These are phyloP conservation scores for Cotesia congregata DNA, from an alignment of 2,888 invertebrate genomes.

Conservation along the genomic window DNA sequence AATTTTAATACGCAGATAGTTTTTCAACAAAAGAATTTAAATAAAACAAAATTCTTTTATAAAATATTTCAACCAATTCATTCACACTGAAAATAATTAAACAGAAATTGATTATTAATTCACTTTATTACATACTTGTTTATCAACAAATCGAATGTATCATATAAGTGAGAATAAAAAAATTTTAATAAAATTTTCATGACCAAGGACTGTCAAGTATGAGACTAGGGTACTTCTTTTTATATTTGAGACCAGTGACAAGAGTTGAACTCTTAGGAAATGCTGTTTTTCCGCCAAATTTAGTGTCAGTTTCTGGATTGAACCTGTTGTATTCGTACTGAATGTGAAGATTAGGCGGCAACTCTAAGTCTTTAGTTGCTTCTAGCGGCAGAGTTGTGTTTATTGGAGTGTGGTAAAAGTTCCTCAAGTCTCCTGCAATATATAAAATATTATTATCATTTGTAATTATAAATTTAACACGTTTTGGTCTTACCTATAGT, in stretches of 20 bases:
- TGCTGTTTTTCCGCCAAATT: constrained; percentile 84
- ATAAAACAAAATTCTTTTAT: too few relatives aligned
- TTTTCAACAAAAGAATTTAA: too few relatives aligned
- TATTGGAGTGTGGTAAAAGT: constrained; percentile 82
- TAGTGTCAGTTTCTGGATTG: constrained; percentile 81
- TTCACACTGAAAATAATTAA: too few relatives aligned
- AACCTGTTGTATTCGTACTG: constrained; percentile 86
- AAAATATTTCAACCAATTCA: too few relatives aligned
- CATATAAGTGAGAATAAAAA: neutral
- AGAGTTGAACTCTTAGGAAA: constrained; percentile 88
- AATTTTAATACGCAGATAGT: too few relatives aligned
- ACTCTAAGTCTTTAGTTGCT: constrained; percentile 77
- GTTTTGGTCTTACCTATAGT: constrained; percentile 75
- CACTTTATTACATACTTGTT: neutral
- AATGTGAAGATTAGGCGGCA: constrained; percentile 91
- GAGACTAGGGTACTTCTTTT: constrained; percentile 84
- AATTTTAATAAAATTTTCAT: constrained; percentile 28
- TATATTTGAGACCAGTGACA: constrained; percentile 86
- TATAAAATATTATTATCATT: constrained; percentile 32
- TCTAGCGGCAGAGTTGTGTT: constrained; percentile 82
- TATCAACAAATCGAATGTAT: constrained; percentile 3
- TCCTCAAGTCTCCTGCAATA: constrained; percentile 76
- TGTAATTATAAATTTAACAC: neutral
- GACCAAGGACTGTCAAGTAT: constrained; percentile 73
- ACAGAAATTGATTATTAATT: too few relatives aligned